A percentile compares a stretch with the other conserved stretches of the same genome.
Conservation (phyloP, 1,140 invertebrate genomes). For the Andricus grossulariae region DNA sequence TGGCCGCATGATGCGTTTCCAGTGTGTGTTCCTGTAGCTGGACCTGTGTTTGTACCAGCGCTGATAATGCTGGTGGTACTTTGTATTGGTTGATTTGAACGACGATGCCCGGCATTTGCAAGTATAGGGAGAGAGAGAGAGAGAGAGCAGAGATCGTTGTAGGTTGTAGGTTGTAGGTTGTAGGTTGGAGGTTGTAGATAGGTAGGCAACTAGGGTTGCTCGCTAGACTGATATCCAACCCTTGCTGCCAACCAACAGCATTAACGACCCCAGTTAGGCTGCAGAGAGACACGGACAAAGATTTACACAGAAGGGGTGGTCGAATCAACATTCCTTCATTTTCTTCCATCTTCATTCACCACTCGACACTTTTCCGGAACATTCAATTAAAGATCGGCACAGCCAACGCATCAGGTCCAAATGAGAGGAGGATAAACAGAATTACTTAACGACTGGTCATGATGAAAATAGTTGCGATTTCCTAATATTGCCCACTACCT, state of each 20-base stretch:
- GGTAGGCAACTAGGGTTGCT: constrained; percentile 20
- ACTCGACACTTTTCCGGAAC: background rate
- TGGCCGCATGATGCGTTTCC: constrained; percentile 61
- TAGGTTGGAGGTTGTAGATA: constrained; percentile 21
- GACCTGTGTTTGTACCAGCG: constrained; percentile 49
- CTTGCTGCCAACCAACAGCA: constrained; percentile 45
- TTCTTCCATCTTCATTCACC: constrained; percentile 18
- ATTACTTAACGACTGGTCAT: too few species aligned
- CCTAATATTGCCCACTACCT: too few species aligned
- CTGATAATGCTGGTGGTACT: too few species aligned
- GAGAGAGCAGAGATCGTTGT: constrained; percentile 44
- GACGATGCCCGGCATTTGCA: constrained; percentile 47
- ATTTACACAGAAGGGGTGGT: constrained; percentile 35
- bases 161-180: constrained; percentile 37
- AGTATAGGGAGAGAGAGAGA: constrained; percentile 19
- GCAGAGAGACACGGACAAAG: constrained; percentile 35
- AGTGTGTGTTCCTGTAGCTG: constrained; percentile 42
- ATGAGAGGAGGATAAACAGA: too few species aligned
- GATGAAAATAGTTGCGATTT: too few species aligned
- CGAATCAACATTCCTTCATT: background rate
- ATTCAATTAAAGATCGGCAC: background rate
- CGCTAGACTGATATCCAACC: constrained; percentile 47
- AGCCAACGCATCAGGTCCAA: too few species aligned
- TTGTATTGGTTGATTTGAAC: constrained; percentile 62
- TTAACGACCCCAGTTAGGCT: constrained; percentile 29